phyloP scores from a whole-genome alignment of 2,113 vertebrate species.

The Mus pahari region DNA sequence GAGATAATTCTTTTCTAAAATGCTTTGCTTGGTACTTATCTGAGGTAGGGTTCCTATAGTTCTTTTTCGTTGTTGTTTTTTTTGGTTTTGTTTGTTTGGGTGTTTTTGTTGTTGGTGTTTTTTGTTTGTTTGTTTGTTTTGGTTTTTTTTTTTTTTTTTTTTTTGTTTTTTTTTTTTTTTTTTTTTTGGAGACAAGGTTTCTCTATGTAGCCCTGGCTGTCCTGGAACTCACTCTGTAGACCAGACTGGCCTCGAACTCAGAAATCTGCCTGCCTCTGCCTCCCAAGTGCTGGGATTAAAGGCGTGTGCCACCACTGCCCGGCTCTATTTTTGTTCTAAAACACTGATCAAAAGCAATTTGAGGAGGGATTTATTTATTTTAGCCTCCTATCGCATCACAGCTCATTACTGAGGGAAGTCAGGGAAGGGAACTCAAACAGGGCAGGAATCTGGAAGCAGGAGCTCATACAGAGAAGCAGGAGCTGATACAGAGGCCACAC shows the following conservation, averaged over 20 bases:
- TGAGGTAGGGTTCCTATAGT: background rate
- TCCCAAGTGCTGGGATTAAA: too few relatives aligned
- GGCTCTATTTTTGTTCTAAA: background rate
- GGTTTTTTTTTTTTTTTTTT: too few relatives aligned
- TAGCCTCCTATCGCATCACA: background rate
- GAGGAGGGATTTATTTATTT: background rate
- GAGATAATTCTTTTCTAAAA: background rate
- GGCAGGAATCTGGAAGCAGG: background rate
- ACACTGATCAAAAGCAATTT: background rate
- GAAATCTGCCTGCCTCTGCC: too few relatives aligned
- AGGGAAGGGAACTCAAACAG: background rate
- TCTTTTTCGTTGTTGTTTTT: background rate
- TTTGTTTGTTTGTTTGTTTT: too few relatives aligned
- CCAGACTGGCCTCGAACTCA: too few relatives aligned
- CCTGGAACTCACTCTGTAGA: too few relatives aligned
- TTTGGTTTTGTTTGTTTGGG: too few relatives aligned
- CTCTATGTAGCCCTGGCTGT: too few relatives aligned
- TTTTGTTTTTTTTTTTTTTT: too few relatives aligned
- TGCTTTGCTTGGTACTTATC: background rate
- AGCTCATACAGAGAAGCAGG: background rate
- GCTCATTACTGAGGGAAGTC: background rate
- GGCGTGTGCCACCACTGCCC: too few relatives aligned
- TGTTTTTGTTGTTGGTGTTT: too few relatives aligned
- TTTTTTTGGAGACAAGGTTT: too few relatives aligned
- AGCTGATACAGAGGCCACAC: background rate